These are phyloP conservation scores for Hermetia illucens DNA, from an alignment of 1,140 invertebrate genomes.

Conservation along the genomic window DNA sequence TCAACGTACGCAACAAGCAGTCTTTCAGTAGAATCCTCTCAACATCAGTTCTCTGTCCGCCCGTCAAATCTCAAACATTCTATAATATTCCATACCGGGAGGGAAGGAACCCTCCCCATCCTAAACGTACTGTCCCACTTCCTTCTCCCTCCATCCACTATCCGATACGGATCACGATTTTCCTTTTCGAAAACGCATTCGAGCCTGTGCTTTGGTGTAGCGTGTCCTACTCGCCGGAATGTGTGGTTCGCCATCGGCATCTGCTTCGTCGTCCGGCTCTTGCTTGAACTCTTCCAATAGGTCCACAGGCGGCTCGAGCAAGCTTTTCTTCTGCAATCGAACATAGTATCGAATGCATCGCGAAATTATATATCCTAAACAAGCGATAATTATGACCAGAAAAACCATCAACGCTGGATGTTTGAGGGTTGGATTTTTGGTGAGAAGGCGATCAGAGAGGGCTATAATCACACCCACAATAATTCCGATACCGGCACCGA, in stretches of 20 bases:
- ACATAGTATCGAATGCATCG: conserved; percentile 39
- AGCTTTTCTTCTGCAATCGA: conserved; percentile 35
- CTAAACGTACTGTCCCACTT: too few relatives aligned
- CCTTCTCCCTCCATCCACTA: too few relatives aligned
- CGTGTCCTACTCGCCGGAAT: conserved; percentile 29
- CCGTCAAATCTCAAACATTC: too few relatives aligned
- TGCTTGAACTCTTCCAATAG: conserved; percentile 9
- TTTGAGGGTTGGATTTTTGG: conserved; percentile 49
- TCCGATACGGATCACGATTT: conserved; percentile 38
- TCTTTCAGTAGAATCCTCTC: too few relatives aligned
- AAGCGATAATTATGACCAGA: conserved; percentile 40
- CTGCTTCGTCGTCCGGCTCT: conserved; percentile 20
- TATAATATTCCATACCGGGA: too few relatives aligned
- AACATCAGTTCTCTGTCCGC: too few relatives aligned
- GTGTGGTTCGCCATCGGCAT: conserved; percentile 14
- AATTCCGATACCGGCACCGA: conserved; percentile 57
- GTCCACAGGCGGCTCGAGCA: conserved; percentile 40
- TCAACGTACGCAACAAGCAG: too few relatives aligned
- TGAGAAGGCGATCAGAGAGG: conserved; percentile 50
- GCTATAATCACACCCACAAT: conserved; percentile 55
- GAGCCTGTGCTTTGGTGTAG: conserved; percentile 54
- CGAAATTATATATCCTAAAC: conserved; percentile 41
- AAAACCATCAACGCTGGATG: conserved; percentile 44
- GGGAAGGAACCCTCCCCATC: too few relatives aligned
- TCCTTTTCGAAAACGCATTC: conserved; percentile 52